A percentile compares a stretch with the other conserved stretches of the same genome.
phyloP scores from a whole-genome alignment of 2,113 vertebrate species.

The Pholis gunnellus region DNA sequence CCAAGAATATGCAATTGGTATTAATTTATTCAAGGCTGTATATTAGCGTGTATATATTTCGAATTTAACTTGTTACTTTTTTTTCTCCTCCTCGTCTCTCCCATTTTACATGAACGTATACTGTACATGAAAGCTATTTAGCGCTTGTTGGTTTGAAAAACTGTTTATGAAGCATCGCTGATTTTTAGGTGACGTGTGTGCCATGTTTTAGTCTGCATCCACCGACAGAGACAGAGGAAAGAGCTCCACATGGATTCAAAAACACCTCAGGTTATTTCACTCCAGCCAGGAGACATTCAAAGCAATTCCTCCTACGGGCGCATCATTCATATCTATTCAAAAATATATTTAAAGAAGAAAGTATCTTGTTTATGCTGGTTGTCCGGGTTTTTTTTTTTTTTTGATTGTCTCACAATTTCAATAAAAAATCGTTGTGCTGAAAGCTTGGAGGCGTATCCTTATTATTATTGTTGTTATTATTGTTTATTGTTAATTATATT shows the following conservation, averaged over 20 bases:
- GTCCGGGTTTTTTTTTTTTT: constrained; percentile 87
- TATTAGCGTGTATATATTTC: constrained; percentile 98
- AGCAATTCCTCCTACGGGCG: constrained; percentile 77
- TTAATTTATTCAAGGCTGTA: constrained; percentile 99
- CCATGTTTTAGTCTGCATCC: constrained; percentile 84
- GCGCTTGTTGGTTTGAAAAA: constrained; percentile 90
- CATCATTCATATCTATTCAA: constrained; percentile 80
- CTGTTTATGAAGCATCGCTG: constrained; percentile 85
- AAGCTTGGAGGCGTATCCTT: constrained; percentile 35
- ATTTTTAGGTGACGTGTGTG: constrained; percentile 87
- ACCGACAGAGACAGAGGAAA: constrained; percentile 70
- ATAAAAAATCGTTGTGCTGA: constrained; percentile 89
- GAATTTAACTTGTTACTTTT: constrained; percentile 89
- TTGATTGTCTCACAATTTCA: constrained; percentile 93
- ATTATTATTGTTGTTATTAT: constrained; percentile 32
- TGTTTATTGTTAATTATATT: constrained; percentile 7
- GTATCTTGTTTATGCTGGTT: constrained; percentile 91
- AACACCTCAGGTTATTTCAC: constrained; percentile 97
- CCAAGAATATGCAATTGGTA: constrained; percentile 99
- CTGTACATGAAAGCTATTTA: constrained; percentile 94
- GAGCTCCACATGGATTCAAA: constrained; percentile 66
- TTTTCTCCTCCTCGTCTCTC: constrained; percentile 49
- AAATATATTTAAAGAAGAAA: constrained; percentile 84
- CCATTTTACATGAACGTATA: constrained; percentile 92
- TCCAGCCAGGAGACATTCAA: constrained; percentile 83